A percentile compares a stretch with the other conserved stretches of the same genome.
phyloP scores from a whole-genome alignment of 2,797 vertebrate species.

The Myotis planiceps region DNA sequence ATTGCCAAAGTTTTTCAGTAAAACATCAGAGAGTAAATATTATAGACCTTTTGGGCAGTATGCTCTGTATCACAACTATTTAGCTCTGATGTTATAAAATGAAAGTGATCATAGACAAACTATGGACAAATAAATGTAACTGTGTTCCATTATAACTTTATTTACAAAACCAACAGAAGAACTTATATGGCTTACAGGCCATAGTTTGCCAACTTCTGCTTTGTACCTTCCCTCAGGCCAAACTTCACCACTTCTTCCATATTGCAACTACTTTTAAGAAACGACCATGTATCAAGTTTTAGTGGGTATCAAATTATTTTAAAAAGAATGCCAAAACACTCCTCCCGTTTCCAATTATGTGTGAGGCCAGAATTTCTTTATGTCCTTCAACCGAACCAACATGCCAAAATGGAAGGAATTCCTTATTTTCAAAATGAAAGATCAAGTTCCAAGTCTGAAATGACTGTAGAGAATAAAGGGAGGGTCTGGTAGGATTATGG shows the following conservation, averaged over 20 bases:
- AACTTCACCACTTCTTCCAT: not conserved
- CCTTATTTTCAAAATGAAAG: not conserved
- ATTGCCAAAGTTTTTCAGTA: not conserved
- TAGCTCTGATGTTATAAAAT: not conserved
- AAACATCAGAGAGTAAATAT: not conserved
- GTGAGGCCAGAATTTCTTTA: not conserved
- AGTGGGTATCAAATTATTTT: not conserved
- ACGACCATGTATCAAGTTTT: not conserved
- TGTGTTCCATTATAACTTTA: not conserved
- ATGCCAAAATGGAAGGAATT: not conserved
- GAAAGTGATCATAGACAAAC: not conserved
- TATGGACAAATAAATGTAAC: not conserved
- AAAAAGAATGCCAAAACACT: not conserved
- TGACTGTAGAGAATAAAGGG: not conserved
- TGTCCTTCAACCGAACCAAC: not conserved
- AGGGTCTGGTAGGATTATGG: not conserved
- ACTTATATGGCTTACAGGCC: not conserved
- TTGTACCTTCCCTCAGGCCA: not conserved
- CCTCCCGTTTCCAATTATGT: not conserved
- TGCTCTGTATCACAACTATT: not conserved
- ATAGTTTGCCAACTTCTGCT: not conserved
- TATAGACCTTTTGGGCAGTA: not conserved
- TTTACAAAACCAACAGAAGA: not conserved
- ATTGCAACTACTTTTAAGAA: not conserved
- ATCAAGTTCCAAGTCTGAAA: not conserved